These are phyloP conservation scores for Cyanistes caeruleus DNA, from an alignment of 2,113 vertebrate genomes.

Conservation along the genomic window DNA sequence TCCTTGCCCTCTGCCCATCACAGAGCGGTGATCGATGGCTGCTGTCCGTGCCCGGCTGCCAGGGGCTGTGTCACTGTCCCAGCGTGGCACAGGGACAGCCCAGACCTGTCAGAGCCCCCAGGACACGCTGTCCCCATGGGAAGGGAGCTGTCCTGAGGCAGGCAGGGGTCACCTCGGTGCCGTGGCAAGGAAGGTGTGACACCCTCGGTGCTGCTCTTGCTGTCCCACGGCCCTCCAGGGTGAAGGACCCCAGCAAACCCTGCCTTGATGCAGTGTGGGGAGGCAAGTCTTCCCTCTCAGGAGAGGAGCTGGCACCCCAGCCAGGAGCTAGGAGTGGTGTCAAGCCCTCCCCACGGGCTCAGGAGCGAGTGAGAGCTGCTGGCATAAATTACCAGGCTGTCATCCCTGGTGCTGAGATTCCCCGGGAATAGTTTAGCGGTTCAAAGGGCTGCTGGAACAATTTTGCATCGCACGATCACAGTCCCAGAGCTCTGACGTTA, in stretches of 20 bases:
- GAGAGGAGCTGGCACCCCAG: neutral
- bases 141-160: neutral
- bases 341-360: neutral
- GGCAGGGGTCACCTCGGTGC: neutral
- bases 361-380: neutral
- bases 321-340: neutral
- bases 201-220: fast-evolving
- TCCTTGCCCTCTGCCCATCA: neutral
- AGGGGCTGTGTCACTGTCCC: neutral
- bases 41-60: fast-evolving
- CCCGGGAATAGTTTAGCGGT: neutral
- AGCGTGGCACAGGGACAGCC: neutral
- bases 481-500: neutral
- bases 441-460: conserved; percentile 18
- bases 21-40: too few relatives aligned
- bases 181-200: fast-evolving
- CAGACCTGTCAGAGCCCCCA: neutral
- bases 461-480: neutral
- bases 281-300: neutral
- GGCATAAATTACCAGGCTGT: conserved; percentile 5
- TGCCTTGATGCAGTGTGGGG: fast-evolving
- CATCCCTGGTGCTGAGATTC: neutral
- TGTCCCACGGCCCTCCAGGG: neutral
- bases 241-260: neutral
- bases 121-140: neutral